Base-by-base conservation (phyloP, 2,888 invertebrate genomes). In the Luperina testacea region DNA sequence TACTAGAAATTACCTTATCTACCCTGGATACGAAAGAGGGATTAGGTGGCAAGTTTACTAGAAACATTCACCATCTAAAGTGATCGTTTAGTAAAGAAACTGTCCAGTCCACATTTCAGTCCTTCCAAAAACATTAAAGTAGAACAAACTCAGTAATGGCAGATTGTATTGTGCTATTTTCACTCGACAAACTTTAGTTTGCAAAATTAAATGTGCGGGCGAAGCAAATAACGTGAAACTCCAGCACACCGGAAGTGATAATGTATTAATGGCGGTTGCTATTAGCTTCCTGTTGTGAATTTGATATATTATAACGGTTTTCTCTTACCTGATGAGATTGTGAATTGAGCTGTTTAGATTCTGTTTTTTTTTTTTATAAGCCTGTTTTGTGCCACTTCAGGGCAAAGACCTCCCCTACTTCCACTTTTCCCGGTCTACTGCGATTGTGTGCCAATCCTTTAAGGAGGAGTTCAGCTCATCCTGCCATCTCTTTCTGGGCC, bases 211-310 rank as follows among this genome's bases (percentile, higher is more conserved):
- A 90, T 89, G 87, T 88, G 87, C 87, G 83, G 85, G 77, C 76
- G 80, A 64, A 75, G 88, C 82, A 82, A 87, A 87, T 80, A 80
- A 77, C 86, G 83, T 84, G 88, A 75, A 91, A 90, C 91, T 92
- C 89, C 92, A 92, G 89, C 88, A 88, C 91, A 89, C 91, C 89
- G 93, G 94, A 95, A 94, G 93, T 94, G 95, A 95, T 95, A 94
- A 94, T 93, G 91, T 92, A 92, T 93, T 95, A 94, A 94, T 93
- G 93, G 91, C 90, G 90, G 87, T 86, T 72, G 92, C 92, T 94
- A 94, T 94, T 94, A 94, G 92, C 92, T 90, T 90, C 89, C 90
- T 89, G 87, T 89, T 86, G 88, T 89, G 89, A 89, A 87, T 89
- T 81, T 90, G 88, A 87, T 90, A 84, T 86, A 88, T 79, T 82